Percentiles rank a stretch among this genome's conserved stretches.
phyloP scores from a whole-genome alignment of 30 jellyfish, hydroid and myxozoan genomes.

The Phacellophora camtschatica region DNA sequence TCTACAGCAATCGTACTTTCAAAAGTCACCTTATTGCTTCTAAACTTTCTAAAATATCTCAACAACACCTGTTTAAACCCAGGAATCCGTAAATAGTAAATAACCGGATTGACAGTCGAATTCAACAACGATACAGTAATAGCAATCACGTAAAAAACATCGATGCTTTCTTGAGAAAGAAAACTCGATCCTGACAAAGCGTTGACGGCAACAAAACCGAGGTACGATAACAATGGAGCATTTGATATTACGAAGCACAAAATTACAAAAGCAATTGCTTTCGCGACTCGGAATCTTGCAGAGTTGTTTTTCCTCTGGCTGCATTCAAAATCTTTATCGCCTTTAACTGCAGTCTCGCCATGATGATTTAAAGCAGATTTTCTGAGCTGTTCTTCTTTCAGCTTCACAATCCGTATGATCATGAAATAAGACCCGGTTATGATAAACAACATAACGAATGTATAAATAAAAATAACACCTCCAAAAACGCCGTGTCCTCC shows the following conservation, averaged over 20 bases:
- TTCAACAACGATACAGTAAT: constrained; percentile 43
- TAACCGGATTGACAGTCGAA: constrained; percentile 77
- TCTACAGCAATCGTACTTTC: neutral
- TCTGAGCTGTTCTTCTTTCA: constrained; percentile 26
- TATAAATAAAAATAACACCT: constrained; percentile 39
- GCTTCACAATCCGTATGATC: constrained; percentile 32
- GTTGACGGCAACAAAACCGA: constrained; percentile 11
- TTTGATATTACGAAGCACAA: constrained; percentile 16
- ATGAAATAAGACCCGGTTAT: constrained; percentile 41
- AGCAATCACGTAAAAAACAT: constrained; percentile 14
- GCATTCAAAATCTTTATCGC: too few relatives aligned
- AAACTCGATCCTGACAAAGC: neutral
- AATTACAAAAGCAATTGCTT: constrained; percentile 17
- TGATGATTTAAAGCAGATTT: neutral
- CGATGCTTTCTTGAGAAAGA: neutral
- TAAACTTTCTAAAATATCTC: neutral
- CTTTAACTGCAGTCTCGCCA: neutral
- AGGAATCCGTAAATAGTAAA: constrained; percentile 71
- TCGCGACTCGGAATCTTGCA: constrained; percentile 34
- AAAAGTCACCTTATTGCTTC: neutral
- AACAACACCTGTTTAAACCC: constrained; percentile 27
- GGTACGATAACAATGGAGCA: constrained; percentile 54
- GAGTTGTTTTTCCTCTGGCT: neutral
- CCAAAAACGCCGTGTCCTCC: constrained; percentile 27
- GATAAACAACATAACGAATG: constrained; percentile 22